A percentile compares a stretch with the other conserved stretches of the same genome.
phyloP scores from a whole-genome alignment of 2,888 invertebrate genomes.

The Thysanoteuthis rhombus region DNA sequence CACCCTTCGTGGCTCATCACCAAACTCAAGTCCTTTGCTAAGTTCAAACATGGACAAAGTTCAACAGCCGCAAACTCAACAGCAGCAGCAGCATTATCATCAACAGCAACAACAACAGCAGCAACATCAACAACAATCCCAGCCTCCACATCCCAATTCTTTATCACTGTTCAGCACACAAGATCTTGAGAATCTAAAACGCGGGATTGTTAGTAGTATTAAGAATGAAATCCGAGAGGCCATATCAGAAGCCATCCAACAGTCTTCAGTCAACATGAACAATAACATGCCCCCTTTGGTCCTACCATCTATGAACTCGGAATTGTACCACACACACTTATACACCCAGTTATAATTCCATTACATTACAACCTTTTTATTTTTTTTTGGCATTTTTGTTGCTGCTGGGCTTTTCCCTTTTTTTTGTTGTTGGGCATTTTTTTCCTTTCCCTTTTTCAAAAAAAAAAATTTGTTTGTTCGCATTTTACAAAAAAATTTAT shows the following conservation, averaged over 20 bases:
- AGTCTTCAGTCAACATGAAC: slow-evolving; percentile 38
- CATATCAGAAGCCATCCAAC: slow-evolving; percentile 36
- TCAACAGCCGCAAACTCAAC: slow-evolving; percentile 24
- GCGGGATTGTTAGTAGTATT: slow-evolving; percentile 38
- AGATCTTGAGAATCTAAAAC: slow-evolving; percentile 41
- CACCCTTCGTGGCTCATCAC: slow-evolving; percentile 42
- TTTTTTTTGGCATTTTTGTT: not conserved
- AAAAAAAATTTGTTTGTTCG: no score
- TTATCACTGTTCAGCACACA: not conserved
- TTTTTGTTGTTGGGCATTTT: no score
- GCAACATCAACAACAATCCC: slow-evolving; percentile 34
- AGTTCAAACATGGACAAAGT: slow-evolving; percentile 32
- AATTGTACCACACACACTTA: slow-evolving; percentile 66
- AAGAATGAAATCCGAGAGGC: slow-evolving; percentile 34
- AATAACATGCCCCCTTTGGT: slow-evolving; percentile 41
- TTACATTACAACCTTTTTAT: not conserved
- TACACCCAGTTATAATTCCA: slow-evolving; percentile 63
- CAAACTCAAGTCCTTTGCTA: slow-evolving; percentile 35
- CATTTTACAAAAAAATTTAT: no score
- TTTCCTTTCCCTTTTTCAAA: no score
- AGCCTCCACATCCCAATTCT: not conserved
- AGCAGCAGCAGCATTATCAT: slow-evolving; percentile 33
- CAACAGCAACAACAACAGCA: slow-evolving; percentile 34
- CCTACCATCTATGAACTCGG: slow-evolving; percentile 56
- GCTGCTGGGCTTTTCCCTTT: no score